phyloP scores from a whole-genome alignment of 2,797 vertebrate genomes.

The Passerculus sandwichensis region DNA sequence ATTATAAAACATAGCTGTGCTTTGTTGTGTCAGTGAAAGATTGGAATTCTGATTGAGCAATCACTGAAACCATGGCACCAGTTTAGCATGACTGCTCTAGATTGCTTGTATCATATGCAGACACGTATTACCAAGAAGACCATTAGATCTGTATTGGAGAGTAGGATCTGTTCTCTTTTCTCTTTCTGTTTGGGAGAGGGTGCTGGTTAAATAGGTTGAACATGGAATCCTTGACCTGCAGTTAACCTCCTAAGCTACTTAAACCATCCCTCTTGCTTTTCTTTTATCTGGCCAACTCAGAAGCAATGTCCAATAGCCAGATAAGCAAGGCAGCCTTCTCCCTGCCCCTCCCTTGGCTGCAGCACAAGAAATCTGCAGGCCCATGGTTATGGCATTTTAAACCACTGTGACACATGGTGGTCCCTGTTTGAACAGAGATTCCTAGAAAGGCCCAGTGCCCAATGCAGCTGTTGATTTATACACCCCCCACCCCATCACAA shows the following conservation, averaged over 20 bases:
- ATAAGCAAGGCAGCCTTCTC: slow-evolving; percentile 27
- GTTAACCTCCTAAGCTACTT: neutral
- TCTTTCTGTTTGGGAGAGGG: rapidly evolving
- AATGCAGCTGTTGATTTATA: neutral
- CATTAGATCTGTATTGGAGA: neutral
- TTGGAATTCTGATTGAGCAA: neutral
- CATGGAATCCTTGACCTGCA: neutral
- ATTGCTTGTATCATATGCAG: neutral
- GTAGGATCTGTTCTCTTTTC: neutral
- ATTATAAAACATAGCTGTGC: neutral
- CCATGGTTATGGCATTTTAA: neutral
- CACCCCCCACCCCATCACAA: neutral
- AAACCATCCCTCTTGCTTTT: slow-evolving; percentile 5
- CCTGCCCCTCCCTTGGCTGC: neutral
- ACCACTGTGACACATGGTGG: neutral
- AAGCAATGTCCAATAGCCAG: neutral
- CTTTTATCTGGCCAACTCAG: slow-evolving; percentile 29
- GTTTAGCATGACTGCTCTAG: neutral
- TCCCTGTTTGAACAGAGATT: neutral
- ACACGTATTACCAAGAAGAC: neutral
- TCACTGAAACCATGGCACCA: neutral
- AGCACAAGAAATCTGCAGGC: neutral
- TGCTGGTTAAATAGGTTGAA: neutral
- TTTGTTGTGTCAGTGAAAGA: neutral
- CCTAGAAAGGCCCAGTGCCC: neutral